Conservation (phyloP, 2,113 vertebrate genomes). For the Tachycineta bicolor region DNA sequence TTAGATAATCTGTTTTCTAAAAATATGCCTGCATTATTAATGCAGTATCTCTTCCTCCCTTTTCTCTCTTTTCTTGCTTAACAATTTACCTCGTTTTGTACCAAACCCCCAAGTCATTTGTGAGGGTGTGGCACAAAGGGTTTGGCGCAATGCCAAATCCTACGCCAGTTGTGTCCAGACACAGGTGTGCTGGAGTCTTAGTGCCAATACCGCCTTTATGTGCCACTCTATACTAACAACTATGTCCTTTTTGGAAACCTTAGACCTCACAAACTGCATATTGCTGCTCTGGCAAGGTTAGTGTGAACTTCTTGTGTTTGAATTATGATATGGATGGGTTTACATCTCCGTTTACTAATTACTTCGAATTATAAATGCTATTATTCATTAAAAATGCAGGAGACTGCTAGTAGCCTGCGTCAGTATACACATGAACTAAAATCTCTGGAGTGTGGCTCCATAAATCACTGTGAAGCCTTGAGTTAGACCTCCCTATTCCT, state of each 20-base stretch:
- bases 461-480: fast-evolving
- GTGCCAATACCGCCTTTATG: fast-evolving
- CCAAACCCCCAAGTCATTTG: neutral
- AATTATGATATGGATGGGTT: neutral
- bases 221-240: neutral
- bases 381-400: neutral
- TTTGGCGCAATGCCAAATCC: neutral
- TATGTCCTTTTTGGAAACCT: neutral
- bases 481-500: neutral
- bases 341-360: neutral
- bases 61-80: neutral
- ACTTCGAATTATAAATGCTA: slow-evolving; percentile 10
- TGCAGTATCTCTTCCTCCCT: neutral
- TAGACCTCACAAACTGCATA: neutral
- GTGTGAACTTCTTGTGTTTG: neutral
- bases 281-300: neutral
- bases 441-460: neutral
- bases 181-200: too few relatives aligned
- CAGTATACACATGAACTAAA: neutral
- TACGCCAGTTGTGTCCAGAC: neutral
- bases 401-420: neutral
- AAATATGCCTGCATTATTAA: neutral
- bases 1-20: neutral
- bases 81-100: neutral
- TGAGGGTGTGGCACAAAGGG: neutral